Evolutionary conservation across 2,113 vertebrate genomes (phyloP).

Genomic region (Antechinus flavipes): DNA sequence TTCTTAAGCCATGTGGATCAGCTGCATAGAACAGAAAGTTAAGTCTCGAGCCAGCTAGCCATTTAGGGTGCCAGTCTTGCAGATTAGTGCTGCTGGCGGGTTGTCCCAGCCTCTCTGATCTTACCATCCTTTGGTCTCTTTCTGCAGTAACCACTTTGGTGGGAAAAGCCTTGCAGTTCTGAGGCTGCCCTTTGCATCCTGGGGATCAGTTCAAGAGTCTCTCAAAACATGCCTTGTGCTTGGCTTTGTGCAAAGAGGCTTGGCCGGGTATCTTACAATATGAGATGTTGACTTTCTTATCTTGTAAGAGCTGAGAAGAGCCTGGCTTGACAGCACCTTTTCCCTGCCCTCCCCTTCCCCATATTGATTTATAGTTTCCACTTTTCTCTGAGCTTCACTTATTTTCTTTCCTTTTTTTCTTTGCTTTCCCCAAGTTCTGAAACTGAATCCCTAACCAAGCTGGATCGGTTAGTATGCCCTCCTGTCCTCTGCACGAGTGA

Average conservation of each 20-base stretch:
- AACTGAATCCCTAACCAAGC: constrained; percentile 99
- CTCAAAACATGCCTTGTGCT: constrained; percentile 57
- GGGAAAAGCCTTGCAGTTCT: constrained; percentile 37
- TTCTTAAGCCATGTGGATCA: neutral
- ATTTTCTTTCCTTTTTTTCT: constrained; percentile 86
- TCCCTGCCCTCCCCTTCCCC: constrained; percentile 42
- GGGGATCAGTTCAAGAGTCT: constrained; percentile 25
- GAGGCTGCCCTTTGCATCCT: constrained; percentile 54
- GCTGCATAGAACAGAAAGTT: constrained; percentile 6
- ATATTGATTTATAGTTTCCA: constrained; percentile 82
- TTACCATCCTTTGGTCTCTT: constrained; percentile 57
- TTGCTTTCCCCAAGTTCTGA: constrained; percentile 99
- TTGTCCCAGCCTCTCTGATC: constrained; percentile 11
- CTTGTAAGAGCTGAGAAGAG: constrained; percentile 45
- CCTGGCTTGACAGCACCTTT: constrained; percentile 61
- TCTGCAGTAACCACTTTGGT: constrained; percentile 55
- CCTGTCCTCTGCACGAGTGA: constrained; percentile 92
- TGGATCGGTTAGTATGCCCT: constrained; percentile 99
- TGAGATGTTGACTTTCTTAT: constrained; percentile 72
- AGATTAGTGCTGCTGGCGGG: neutral
- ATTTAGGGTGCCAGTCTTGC: constrained; percentile 41
- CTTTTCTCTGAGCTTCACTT: constrained; percentile 91
- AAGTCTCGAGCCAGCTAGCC: neutral
- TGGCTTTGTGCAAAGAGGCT: constrained; percentile 78
- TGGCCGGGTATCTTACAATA: constrained; percentile 65